Evolutionary conservation across 2,797 vertebrate species (phyloP).

Genomic region (Argentina silus): DNA sequence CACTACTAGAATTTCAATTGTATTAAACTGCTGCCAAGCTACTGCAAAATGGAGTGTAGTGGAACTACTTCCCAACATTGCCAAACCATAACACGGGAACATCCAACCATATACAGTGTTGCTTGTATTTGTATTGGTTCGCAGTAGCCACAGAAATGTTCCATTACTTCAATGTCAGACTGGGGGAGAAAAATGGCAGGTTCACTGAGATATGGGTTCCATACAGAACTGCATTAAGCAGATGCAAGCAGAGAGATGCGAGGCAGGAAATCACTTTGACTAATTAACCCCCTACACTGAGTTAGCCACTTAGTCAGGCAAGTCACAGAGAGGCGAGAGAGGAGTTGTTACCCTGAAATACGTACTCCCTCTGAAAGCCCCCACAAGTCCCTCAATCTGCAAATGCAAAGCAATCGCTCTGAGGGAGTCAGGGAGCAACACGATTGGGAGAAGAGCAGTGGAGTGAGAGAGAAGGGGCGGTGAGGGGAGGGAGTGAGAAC

Average conservation of each 20-base stretch:
- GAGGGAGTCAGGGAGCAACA: neutral
- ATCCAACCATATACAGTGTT: neutral
- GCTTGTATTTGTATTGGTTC: neutral
- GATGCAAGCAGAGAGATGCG: constrained; percentile 32
- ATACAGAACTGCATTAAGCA: constrained; percentile 40
- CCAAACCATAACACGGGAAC: too few relatives aligned
- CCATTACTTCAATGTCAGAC: constrained; percentile 29
- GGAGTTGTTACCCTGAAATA: constrained; percentile 7
- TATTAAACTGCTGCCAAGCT: too few relatives aligned
- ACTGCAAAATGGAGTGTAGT: too few relatives aligned
- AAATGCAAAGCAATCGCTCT: constrained; percentile 38
- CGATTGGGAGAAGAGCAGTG: constrained; percentile 20
- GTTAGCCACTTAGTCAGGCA: constrained; percentile 48
- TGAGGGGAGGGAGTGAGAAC: neutral
- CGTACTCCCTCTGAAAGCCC: constrained; percentile 37
- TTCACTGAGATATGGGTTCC: neutral
- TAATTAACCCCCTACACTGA: constrained; percentile 63
- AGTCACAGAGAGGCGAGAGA: constrained; percentile 38
- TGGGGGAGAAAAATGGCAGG: neutral
- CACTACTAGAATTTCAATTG: too few relatives aligned
- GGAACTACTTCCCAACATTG: too few relatives aligned
- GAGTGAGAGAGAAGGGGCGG: constrained; percentile 25
- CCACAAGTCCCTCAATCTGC: constrained; percentile 53
- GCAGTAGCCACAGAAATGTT: neutral
- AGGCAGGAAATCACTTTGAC: constrained; percentile 66